Percentiles rank a stretch among this genome's conserved stretches.
These are phyloP conservation scores for Gymnocheta viridis DNA, from an alignment of 2,888 invertebrate genomes.

Conservation along the genomic window DNA sequence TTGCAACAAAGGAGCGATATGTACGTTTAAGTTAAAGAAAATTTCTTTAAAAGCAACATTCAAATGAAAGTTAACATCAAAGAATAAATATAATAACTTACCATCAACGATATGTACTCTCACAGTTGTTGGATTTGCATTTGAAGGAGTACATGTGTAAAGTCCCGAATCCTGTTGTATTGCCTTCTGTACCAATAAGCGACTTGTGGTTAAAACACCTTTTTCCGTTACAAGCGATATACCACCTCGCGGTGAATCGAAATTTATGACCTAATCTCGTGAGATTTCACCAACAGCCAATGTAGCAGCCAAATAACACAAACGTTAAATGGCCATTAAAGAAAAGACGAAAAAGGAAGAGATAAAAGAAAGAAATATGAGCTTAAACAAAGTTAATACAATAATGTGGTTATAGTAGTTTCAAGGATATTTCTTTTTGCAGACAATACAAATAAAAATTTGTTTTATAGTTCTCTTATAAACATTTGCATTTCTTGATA, in stretches of 20 bases:
- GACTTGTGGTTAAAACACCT: slow-evolving; percentile 91
- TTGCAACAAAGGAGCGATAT: too few relatives aligned
- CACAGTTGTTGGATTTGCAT: slow-evolving; percentile 90
- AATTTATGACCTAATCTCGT: slow-evolving; percentile 89
- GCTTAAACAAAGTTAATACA: slow-evolving; percentile 42
- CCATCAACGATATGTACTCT: slow-evolving; percentile 94
- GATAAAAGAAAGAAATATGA: slow-evolving; percentile 40
- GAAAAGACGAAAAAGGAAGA: slow-evolving; percentile 33
- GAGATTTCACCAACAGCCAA: slow-evolving; percentile 36
- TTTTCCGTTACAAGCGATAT: slow-evolving; percentile 94
- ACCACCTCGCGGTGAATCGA: slow-evolving; percentile 93
- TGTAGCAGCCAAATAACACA: slow-evolving; percentile 42
- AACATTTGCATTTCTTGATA: background rate
- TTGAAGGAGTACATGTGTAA: slow-evolving; percentile 92
- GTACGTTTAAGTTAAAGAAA: background rate
- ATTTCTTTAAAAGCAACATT: background rate
- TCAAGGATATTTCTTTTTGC: background rate
- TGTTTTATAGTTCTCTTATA: background rate
- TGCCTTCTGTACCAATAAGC: slow-evolving; percentile 91
- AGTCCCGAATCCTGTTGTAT: slow-evolving; percentile 90
- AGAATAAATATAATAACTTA: slow-evolving; percentile 82
- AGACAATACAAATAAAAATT: background rate
- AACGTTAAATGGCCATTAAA: slow-evolving; percentile 1
- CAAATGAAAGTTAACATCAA: background rate
- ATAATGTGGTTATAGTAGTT: slow-evolving; percentile 5